These are phyloP conservation scores for Desmodus rotundus DNA, from an alignment of 2,113 vertebrate species.

Conservation along the genomic window DNA sequence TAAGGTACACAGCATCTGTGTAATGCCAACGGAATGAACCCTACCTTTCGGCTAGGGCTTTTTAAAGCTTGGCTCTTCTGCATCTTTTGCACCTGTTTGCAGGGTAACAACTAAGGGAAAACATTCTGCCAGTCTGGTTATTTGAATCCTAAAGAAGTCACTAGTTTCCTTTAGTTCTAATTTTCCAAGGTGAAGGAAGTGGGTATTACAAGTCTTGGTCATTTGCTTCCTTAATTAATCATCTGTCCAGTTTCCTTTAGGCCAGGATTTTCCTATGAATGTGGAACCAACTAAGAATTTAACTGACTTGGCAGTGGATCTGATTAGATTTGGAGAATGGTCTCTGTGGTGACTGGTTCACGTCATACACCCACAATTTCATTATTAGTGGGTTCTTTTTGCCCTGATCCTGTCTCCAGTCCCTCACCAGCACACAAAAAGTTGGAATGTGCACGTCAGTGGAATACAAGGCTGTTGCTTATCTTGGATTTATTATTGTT, in stretches of 20 bases:
- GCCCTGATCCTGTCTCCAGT: background rate
- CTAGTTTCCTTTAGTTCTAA: background rate
- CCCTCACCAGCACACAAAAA: background rate
- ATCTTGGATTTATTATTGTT: slow-evolving; percentile 58
- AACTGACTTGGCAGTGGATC: background rate
- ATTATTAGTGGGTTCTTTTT: background rate
- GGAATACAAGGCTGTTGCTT: slow-evolving; percentile 29
- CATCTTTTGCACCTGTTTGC: background rate
- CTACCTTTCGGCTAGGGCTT: background rate
- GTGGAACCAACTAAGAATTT: background rate
- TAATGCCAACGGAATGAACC: background rate
- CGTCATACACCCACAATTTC: background rate
- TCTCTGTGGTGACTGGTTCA: background rate
- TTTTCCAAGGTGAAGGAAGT: slow-evolving; percentile 12
- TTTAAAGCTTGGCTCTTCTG: background rate
- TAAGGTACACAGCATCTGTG: background rate
- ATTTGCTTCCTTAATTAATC: background rate
- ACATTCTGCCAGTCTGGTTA: background rate
- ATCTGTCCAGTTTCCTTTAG: background rate
- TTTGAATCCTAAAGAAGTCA: background rate
- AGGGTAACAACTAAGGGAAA: background rate
- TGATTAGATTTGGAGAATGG: background rate
- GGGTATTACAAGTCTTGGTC: background rate
- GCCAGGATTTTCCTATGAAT: background rate
- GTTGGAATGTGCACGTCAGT: background rate